Percentiles rank a stretch among this genome's conserved stretches.
phyloP scores from a whole-genome alignment of 2,888 invertebrate genomes.

The Sesamia inferens region DNA sequence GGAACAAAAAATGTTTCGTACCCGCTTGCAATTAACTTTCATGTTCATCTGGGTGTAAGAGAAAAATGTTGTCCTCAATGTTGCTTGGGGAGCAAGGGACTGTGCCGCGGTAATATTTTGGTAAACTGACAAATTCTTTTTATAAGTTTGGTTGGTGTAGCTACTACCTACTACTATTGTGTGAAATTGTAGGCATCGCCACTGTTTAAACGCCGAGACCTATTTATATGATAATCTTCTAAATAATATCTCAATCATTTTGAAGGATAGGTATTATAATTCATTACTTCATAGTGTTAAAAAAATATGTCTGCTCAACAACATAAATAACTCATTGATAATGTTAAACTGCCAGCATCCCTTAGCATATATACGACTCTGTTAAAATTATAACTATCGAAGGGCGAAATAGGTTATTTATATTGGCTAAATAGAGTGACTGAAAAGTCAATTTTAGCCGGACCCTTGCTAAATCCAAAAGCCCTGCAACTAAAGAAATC shows the following conservation, averaged over 20 bases:
- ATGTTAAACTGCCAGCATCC: background rate
- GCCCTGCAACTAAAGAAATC: constrained; percentile 3
- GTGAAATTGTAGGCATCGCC: background rate
- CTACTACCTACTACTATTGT: background rate
- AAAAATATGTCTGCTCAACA: no score
- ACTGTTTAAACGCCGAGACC: background rate
- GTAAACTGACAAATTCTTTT: background rate
- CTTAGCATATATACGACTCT: background rate
- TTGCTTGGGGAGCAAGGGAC: constrained; percentile 8
- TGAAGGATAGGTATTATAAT: no score
- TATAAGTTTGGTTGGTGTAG: background rate
- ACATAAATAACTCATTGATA: no score
- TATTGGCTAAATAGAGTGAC: background rate
- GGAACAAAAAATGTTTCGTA: constrained; percentile 44
- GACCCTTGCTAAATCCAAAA: background rate
- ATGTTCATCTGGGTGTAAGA: constrained; percentile 37
- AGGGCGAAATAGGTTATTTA: background rate
- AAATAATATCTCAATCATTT: no score
- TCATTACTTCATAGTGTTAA: no score
- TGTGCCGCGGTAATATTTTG: constrained; percentile 14
- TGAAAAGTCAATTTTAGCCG: background rate
- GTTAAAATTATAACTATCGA: no score
- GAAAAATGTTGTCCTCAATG: constrained; percentile 29
- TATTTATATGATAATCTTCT: no score
- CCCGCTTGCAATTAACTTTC: constrained; percentile 50